Evolutionary conservation across 2,888 invertebrate genomes (phyloP).

Genomic region (Prosopocoilus inquinatus): DNA sequence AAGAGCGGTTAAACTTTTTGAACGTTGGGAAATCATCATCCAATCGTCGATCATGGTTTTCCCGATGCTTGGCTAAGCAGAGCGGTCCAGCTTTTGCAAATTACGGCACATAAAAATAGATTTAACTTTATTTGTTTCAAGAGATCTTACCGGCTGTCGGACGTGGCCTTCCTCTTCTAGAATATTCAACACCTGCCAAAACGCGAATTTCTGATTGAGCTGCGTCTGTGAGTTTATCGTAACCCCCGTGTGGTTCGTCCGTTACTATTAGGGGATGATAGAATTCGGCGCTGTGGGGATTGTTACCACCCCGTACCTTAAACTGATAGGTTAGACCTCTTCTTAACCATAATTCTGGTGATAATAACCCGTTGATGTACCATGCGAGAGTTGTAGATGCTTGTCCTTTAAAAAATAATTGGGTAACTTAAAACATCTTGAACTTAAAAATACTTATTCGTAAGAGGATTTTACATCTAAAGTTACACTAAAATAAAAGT

Average conservation of each 20-base stretch:
- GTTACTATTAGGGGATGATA: slow-evolving; percentile 91
- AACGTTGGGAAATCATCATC: slow-evolving; percentile 78
- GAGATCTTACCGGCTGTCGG: slow-evolving; percentile 65
- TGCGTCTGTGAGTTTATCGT: slow-evolving; percentile 68
- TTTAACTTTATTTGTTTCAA: background rate
- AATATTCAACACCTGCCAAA: slow-evolving; percentile 76
- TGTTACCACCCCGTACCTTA: slow-evolving; percentile 78
- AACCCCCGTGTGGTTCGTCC: slow-evolving; percentile 80
- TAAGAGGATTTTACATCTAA: too few relatives aligned
- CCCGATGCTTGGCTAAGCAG: slow-evolving; percentile 67
- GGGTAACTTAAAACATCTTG: slow-evolving; percentile 8
- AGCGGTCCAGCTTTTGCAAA: slow-evolving; percentile 67
- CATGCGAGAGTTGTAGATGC: slow-evolving; percentile 75
- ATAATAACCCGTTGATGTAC: slow-evolving; percentile 89
- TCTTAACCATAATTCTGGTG: slow-evolving; percentile 84
- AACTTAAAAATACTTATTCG: too few relatives aligned
- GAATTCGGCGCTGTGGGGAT: slow-evolving; percentile 79
- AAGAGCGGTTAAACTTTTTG: slow-evolving; percentile 78
- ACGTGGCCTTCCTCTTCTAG: slow-evolving; percentile 76
- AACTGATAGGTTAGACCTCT: slow-evolving; percentile 84
- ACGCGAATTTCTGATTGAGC: slow-evolving; percentile 71
- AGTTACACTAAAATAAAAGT: too few relatives aligned
- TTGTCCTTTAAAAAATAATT: slow-evolving; percentile 52
- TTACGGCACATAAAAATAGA: background rate
- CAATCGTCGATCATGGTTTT: slow-evolving; percentile 69